These are phyloP conservation scores for Phaonia tiefii DNA, from an alignment of 2,888 invertebrate genomes.

Conservation along the genomic window DNA sequence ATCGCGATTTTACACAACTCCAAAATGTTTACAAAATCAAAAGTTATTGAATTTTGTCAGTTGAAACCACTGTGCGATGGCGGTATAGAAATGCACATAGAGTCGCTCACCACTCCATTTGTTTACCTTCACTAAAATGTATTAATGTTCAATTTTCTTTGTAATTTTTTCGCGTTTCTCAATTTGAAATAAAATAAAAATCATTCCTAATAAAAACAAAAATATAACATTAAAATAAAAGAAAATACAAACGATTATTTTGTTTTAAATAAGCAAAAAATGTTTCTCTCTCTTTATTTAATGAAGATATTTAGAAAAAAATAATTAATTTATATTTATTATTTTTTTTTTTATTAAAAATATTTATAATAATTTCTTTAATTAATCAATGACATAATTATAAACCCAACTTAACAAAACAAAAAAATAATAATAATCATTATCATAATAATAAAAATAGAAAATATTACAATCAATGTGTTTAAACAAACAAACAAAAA, in stretches of 20 bases:
- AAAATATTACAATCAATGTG: conserved; percentile 68
- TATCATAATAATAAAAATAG: conserved; percentile 63
- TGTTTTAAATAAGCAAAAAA: conserved; percentile 39
- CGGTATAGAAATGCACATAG: no score
- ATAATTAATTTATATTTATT: conserved; percentile 60
- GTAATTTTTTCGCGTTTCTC: no score
- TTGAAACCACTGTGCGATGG: no score
- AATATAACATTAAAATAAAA: conserved; percentile 31
- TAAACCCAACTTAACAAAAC: conserved; percentile 74
- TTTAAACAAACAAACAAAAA: conserved; percentile 54
- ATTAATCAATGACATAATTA: conserved; percentile 56
- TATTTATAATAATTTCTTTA: conserved; percentile 71
- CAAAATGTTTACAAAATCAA: no score
- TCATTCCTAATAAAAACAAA: conserved; percentile 11
- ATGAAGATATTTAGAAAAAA: conserved; percentile 71
- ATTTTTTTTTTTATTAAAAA: conserved; percentile 67
- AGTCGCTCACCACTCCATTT: no score
- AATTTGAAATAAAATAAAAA: conserved; percentile 34
- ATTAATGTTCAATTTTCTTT: no score
- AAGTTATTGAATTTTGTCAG: no score
- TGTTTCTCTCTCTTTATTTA: conserved; percentile 58
- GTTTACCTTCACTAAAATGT: no score
- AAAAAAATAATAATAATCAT: conserved; percentile 66
- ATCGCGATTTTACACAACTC: no score
- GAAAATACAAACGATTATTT: conserved; percentile 27